Conservation (phyloP, 1,140 invertebrate species). For the Dysdera silvatica region DNA sequence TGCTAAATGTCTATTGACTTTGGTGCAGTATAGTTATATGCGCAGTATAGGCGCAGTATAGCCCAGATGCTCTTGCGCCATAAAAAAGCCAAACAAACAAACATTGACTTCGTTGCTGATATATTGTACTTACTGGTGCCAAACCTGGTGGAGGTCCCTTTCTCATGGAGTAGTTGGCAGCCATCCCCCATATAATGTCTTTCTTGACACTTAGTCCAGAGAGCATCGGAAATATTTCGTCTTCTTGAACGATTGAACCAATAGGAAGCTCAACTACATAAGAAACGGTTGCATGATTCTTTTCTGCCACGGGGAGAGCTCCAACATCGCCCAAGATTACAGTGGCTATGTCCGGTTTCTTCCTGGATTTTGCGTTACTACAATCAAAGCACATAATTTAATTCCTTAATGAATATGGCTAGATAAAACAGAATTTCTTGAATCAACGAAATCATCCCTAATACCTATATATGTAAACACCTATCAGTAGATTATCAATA, state of each 20-base stretch:
- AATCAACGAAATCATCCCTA: too few relatives aligned
- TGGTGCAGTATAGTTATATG: too few relatives aligned
- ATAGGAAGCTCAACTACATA: conserved; percentile 15
- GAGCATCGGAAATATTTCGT: conserved; percentile 19
- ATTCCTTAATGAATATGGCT: too few relatives aligned
- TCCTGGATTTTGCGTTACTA: conserved; percentile 3
- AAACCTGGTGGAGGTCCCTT: conserved; percentile 8
- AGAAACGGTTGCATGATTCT: conserved; percentile 11
- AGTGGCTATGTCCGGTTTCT: conserved; percentile 18
- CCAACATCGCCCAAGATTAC: conserved; percentile 23
- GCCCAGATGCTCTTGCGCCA: too few relatives aligned
- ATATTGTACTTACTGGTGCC: conserved; percentile 1
- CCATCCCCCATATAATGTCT: conserved; percentile 20
- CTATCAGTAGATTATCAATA: too few relatives aligned
- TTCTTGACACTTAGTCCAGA: conserved; percentile 14
- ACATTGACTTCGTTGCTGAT: too few relatives aligned
- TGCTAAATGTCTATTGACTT: too few relatives aligned
- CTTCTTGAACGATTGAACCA: conserved; percentile 5
- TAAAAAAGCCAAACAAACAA: too few relatives aligned
- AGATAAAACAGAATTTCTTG: too few relatives aligned
- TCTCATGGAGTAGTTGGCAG: conserved; percentile 25
- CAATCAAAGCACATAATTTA: too few relatives aligned
- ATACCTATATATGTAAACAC: too few relatives aligned
- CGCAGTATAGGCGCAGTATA: too few relatives aligned
- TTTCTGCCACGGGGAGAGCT: conserved; percentile 10